Evolutionary conservation across 2,888 invertebrate species (phyloP), one percentile per base, ranked within the genome.

Genomic region (Eupithecia abbreviata): DNA sequence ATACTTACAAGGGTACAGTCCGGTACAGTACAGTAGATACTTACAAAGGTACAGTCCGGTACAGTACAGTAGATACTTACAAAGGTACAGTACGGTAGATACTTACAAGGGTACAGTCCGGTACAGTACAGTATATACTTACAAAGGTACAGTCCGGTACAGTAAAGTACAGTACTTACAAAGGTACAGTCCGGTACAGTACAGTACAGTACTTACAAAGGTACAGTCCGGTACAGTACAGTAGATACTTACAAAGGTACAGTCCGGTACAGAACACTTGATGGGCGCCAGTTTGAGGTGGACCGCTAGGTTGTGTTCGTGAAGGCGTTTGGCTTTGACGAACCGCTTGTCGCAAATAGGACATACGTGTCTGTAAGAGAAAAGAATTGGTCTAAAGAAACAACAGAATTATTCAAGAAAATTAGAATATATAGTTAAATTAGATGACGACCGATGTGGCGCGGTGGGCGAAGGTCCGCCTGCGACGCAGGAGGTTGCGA

Each of bases 211-310:
- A n/a, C n/a, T 55, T 55, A 55, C 55, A 7, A 92, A 92, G 30
- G 74, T 72, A 67, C 94, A 94, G 0, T 84, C 89, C 0, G 85
- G 82, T 10, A 79, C 73, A 0, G 88, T 78, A 78, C 94, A 94
- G 0, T 71, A 69, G n/a, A n/a, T n/a, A n/a, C 69, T 69, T 30
- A 69, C 69, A 13, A 91, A 92, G 30, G 74, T 71, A 66, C 94
- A 94, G 0, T 84, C 90, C 0, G 85, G 83, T 10, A 79, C 73
- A 0, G 89, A 78, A 79, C 94, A 94, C 0, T 71, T 71, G 10
- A 92, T 82, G 0, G 93, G 93, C 9, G 91, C 90, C 0, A 82
- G 80, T 65, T 91, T 91, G 0, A 92, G 82, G n/a, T 94, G 94
- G 0, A 93, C 89, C 0, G 93, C 93, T 2, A 89, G 69, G 13